Base-by-base conservation (phyloP, 2,888 invertebrate genomes). In the Crematogaster levior region DNA sequence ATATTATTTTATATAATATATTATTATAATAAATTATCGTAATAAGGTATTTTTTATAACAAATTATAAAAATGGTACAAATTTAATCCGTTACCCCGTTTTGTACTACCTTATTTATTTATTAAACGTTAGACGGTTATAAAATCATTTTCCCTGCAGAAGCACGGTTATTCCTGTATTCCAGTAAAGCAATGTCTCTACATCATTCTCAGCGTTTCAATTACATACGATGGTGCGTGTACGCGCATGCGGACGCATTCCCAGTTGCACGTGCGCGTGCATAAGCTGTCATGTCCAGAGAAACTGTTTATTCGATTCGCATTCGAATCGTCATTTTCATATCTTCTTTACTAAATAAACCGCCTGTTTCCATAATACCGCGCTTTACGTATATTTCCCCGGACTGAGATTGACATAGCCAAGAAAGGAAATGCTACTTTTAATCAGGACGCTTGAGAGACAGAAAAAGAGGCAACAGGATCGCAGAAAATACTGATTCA, bases 211-310 rank as follows among this genome's bases (percentile, higher is more conserved):
- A 40, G 81, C 70, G 77, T 77, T 81, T 81, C 74, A 74, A 70
- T 85, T 63, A 66, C 81, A 74, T 46, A 43, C 46, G 81, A 60
- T 63, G 58, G 75, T 66, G 65, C 61, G 60, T 60, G 51, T 75
- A 79, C 81, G 60, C 79, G 85, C 80, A 85, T 79, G 86, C 73
- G 60, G 80, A 51, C 51, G 79, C 74, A 61, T 51, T 60, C 68
- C 68, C 79, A 73, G 37, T 48, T 70, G 68, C 79, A 74, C 60
- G 68, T 77, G 79, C 60, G 34, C 77, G 48, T 63, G 51, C 65
- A 65, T 65, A 68, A 68, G 56, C 77, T 79, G 77, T 79, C 81
- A 79, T 43, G 43, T 79, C 77, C 77, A 79, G 77, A 46, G 79
- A 48, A 51, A 79, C 56, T 68, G 77, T 79, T 79, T 79, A 79